These are phyloP conservation scores for Machimus rusticus DNA, from an alignment of 2,888 invertebrate genomes.

Conservation along the genomic window DNA sequence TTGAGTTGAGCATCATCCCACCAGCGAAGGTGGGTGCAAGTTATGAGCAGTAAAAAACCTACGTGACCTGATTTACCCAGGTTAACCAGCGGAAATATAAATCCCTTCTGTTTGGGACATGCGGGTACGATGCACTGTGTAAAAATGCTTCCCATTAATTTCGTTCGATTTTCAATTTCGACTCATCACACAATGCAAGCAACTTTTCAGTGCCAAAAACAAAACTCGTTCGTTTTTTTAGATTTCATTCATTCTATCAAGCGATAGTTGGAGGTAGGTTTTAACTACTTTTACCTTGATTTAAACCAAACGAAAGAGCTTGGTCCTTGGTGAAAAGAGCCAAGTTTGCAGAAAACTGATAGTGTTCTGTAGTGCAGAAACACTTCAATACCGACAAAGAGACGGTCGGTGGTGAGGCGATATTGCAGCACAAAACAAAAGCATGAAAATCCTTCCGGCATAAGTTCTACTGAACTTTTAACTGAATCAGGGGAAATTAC, in stretches of 20 bases:
- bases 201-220: neutral
- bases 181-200: neutral
- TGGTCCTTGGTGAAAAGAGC: constrained; percentile 5
- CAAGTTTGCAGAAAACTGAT: constrained; percentile 38
- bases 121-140: neutral
- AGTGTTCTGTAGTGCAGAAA: neutral
- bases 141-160: neutral
- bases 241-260: neutral
- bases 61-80: neutral
- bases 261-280: neutral
- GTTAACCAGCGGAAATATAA: neutral
- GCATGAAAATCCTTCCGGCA: neutral
- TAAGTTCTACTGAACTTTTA: constrained; percentile 20
- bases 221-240: neutral
- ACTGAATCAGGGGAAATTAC: neutral
- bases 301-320: neutral
- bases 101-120: neutral
- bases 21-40: neutral
- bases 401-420: neutral
- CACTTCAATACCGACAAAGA: neutral
- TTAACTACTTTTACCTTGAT: neutral
- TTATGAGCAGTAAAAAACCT: neutral
- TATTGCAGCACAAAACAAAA: neutral
- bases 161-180: neutral
- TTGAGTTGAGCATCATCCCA: neutral